phyloP scores from a whole-genome alignment of 2,113 vertebrate genomes.

The Mustelus asterias region DNA sequence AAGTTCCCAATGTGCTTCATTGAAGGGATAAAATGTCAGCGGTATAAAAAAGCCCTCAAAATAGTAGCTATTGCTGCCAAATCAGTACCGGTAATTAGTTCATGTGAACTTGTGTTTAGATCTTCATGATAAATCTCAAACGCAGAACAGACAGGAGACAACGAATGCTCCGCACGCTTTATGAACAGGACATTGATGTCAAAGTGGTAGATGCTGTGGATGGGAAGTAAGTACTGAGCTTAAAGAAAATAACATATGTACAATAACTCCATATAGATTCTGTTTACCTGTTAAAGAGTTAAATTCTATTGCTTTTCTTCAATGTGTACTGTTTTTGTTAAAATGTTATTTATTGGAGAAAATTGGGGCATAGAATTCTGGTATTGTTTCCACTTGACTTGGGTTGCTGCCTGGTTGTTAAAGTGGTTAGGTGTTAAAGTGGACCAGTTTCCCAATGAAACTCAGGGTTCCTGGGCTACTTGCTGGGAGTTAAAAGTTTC shows the following conservation, averaged over 20 bases:
- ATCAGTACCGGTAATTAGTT: not conserved
- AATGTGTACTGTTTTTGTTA: not conserved
- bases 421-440: not conserved
- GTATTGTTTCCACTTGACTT: not conserved
- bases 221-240: conserved; percentile 74
- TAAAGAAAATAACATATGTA: not conserved
- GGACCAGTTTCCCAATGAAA: not conserved
- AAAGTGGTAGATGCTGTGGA: conserved; percentile 82
- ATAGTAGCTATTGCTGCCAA: not conserved
- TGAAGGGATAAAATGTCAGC: not conserved
- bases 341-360: not conserved
- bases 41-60: not conserved
- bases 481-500: not conserved
- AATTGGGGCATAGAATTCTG: not conserved
- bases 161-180: conserved; percentile 78
- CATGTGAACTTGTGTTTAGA: conserved; percentile 51
- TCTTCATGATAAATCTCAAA: conserved; percentile 91
- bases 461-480: not conserved
- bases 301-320: not conserved
- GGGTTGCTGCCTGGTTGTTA: not conserved
- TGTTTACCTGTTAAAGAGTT: not conserved
- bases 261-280: not conserved
- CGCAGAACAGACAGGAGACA: conserved; percentile 78
- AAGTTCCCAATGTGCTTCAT: not conserved
- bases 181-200: conserved; percentile 69